Base-by-base conservation (phyloP, 2,113 vertebrate genomes). In the Brachionichthys hirsutus region DNA sequence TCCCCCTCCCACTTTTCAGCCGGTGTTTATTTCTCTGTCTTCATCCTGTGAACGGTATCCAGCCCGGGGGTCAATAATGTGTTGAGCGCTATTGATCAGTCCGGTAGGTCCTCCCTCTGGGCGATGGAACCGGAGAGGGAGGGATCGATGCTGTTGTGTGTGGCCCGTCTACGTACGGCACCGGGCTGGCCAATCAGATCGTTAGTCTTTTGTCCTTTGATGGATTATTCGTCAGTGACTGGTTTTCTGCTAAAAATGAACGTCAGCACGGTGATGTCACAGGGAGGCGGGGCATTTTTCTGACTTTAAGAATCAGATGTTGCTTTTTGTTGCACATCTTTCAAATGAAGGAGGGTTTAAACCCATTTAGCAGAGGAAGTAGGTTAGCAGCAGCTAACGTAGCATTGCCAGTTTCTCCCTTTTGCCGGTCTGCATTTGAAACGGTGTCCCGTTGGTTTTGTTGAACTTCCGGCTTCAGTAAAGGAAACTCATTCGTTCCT, bases 61-160 rank as follows among this genome's bases (percentile, higher is more conserved):
- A 82, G 78, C 79, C 60, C 77, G 8, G 8, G 80, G 88, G 83
- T 89, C 88, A 89, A 88, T 89, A 89, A 87, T 87, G 80, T 86
- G 88, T 88, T 86, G 88, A 89, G 86, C 86, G 83, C 83, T 81
- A 88, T 89, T 79, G 86, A 89, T 88, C 77, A 70, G 77, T 74
- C 71, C 76, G 54, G 62, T 58, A 62, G 63, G 66, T 76, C 78
- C 77, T 8, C 24, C 24, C 24, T 79, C 70, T 73, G 79, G 72
- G 68, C 67, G 66, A 73, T 65, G 77, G 38, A 81, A 82, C 77
- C 58, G 67, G 77, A 81, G 78, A 80, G 70, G 78, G 74, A 64
- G 65, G 68, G 82, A 84, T 87, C 81, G 79, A 86, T 85, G 84
- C 54, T 59, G 18, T 73, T 78, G 70, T 78, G 73, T 81, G 72